phyloP scores from a whole-genome alignment of 2,888 invertebrate genomes.

The Tenodera sinensis region DNA sequence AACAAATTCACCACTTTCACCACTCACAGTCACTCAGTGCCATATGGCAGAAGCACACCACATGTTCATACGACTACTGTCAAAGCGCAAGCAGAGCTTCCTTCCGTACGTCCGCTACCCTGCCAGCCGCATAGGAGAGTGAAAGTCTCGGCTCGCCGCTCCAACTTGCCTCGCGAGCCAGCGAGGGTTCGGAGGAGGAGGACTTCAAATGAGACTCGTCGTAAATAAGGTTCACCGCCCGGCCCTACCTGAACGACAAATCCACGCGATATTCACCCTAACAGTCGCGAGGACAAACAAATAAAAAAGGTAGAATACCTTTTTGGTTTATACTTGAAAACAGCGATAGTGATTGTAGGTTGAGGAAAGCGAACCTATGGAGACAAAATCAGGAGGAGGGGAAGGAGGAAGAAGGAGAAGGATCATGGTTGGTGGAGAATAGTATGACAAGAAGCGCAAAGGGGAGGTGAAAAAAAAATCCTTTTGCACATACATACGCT shows the following conservation, averaged over 20 bases:
- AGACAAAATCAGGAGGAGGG: conserved; percentile 41
- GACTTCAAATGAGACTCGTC: not conserved
- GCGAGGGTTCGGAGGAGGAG: not conserved
- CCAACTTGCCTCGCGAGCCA: not conserved
- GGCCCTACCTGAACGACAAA: conserved; percentile 12
- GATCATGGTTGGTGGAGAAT: conserved; percentile 32
- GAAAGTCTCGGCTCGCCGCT: conserved; percentile 29
- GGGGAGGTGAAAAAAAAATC: conserved; percentile 41
- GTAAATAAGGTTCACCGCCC: conserved; percentile 3
- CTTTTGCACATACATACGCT: conserved; percentile 4
- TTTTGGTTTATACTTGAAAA: not conserved
- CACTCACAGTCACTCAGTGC: conserved; percentile 2
- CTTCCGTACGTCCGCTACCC: conserved; percentile 40
- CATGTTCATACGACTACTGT: not conserved
- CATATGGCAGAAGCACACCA: not conserved
- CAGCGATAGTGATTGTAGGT: conserved; percentile 14
- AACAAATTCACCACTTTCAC: not conserved
- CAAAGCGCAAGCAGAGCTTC: conserved; percentile 1
- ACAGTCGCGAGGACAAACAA: not conserved
- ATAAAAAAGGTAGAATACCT: not conserved
- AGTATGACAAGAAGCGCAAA: conserved; percentile 39
- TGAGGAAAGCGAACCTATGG: not conserved
- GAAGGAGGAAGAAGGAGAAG: conserved; percentile 39
- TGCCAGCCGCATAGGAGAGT: conserved; percentile 39
- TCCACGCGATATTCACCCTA: conserved; percentile 19